Evolutionary conservation across 2,888 invertebrate genomes (phyloP).

Genomic region (Drosophila mettleri): DNA sequence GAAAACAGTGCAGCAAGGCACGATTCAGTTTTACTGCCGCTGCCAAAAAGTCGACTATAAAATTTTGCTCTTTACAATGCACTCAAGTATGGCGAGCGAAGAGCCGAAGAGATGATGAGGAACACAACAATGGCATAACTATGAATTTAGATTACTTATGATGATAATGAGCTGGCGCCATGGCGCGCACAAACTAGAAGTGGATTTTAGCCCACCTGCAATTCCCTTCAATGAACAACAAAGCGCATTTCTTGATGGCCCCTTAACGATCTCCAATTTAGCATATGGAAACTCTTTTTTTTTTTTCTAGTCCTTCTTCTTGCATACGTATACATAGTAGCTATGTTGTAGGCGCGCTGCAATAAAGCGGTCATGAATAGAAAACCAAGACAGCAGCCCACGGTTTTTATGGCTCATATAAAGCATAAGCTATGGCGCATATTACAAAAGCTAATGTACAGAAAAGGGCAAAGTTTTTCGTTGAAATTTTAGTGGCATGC

Average conservation of each 20-base stretch:
- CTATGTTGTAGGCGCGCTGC: constrained; percentile 37
- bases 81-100: constrained; percentile 32
- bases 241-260: constrained; percentile 61
- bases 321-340: background rate
- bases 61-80: constrained; percentile 64
- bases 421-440: constrained; percentile 43
- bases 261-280: constrained; percentile 63
- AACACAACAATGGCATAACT: constrained; percentile 59
- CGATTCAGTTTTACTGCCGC: constrained; percentile 36
- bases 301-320: background rate
- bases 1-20: constrained; percentile 19
- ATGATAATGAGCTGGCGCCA: constrained; percentile 58
- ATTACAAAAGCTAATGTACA: constrained; percentile 30
- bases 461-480: constrained; percentile 21
- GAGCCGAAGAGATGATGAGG: background rate
- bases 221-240: constrained; percentile 49
- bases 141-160: constrained; percentile 77
- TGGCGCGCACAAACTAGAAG: constrained; percentile 31
- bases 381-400: constrained; percentile 14
- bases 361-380: constrained; percentile 32
- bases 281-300: constrained; percentile 31
- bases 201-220: background rate
- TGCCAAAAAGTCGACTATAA: constrained; percentile 64
- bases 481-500: constrained; percentile 44
- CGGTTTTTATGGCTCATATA: constrained; percentile 51